phyloP scores from a whole-genome alignment of 2,888 invertebrate genomes.

The Ormyrus labotus region DNA sequence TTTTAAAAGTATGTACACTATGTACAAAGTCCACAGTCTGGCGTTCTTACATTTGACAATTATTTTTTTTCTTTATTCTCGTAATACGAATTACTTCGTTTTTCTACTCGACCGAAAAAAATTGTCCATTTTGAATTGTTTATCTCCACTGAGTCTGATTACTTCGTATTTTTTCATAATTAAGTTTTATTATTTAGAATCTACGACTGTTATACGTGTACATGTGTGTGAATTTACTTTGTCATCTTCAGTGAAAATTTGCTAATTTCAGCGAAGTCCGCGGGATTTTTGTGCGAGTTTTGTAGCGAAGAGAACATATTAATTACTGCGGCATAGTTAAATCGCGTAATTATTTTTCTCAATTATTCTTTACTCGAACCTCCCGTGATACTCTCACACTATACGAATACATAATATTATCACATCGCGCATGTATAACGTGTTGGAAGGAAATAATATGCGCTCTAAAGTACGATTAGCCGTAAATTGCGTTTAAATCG shows the following conservation, averaged over 20 bases:
- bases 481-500: constrained; percentile 41
- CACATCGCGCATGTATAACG: constrained; percentile 55
- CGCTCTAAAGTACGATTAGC: constrained; percentile 56
- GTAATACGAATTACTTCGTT: constrained; percentile 22
- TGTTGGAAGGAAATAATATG: constrained; percentile 51
- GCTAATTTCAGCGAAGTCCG: constrained; percentile 43
- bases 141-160: neutral
- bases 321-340: constrained; percentile 21
- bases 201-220: constrained; percentile 12
- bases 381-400: constrained; percentile 39
- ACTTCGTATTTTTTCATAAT: constrained; percentile 12
- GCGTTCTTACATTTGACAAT: constrained; percentile 46
- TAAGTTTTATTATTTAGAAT: constrained; percentile 17
- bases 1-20: constrained; percentile 70
- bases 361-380: constrained; percentile 20
- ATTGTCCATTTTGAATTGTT: neutral
- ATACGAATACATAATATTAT: constrained; percentile 58
- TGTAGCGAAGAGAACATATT: constrained; percentile 22
- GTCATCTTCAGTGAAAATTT: constrained; percentile 47
- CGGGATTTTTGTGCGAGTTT: constrained; percentile 50
- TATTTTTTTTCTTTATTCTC: constrained; percentile 30
- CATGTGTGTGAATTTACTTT: neutral
- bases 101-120: constrained; percentile 14
- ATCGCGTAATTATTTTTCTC: constrained; percentile 6
- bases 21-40: constrained; percentile 65